Percentiles rank a stretch among this genome's conserved stretches.
These are phyloP conservation scores for Blera fallax DNA, from an alignment of 2,888 invertebrate genomes.

Conservation along the genomic window DNA sequence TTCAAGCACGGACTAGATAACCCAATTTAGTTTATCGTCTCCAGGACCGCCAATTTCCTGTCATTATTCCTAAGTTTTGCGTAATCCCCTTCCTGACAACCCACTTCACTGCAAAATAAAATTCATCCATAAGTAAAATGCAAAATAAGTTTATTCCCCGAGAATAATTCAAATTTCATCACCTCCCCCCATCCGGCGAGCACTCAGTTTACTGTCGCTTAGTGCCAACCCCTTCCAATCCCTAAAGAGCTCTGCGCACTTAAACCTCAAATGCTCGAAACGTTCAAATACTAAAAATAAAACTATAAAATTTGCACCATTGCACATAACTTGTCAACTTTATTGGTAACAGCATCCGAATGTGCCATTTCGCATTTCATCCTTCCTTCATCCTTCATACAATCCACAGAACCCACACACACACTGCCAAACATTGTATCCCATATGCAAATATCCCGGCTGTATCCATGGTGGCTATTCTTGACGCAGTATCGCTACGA, in stretches of 20 bases:
- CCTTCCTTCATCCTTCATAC: neutral
- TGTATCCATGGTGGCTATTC: conserved; percentile 52
- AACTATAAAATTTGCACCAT: conserved; percentile 66
- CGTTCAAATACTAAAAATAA: conserved; percentile 34
- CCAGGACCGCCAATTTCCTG: too few species aligned
- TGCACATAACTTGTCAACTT: conserved; percentile 68
- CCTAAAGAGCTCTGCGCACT: neutral
- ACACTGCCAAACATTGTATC: neutral
- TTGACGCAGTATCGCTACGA: conserved; percentile 13
- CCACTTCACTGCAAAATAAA: neutral
- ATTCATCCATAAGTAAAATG: neutral
- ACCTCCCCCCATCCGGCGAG: neutral
- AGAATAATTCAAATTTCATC: conserved; percentile 7
- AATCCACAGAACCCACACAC: neutral
- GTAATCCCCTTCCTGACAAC: neutral
- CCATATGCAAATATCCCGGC: conserved; percentile 49
- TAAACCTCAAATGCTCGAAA: conserved; percentile 17
- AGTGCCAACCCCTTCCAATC: neutral
- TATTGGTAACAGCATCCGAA: conserved; percentile 61
- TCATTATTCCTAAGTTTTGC: neutral
- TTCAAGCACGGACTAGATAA: too few species aligned
- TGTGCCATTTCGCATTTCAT: conserved; percentile 44
- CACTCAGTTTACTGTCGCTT: neutral
- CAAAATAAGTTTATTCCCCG: neutral
- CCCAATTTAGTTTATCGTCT: too few species aligned